phyloP scores from a whole-genome alignment of 1,140 invertebrate species.

The Batillaria attramentaria region DNA sequence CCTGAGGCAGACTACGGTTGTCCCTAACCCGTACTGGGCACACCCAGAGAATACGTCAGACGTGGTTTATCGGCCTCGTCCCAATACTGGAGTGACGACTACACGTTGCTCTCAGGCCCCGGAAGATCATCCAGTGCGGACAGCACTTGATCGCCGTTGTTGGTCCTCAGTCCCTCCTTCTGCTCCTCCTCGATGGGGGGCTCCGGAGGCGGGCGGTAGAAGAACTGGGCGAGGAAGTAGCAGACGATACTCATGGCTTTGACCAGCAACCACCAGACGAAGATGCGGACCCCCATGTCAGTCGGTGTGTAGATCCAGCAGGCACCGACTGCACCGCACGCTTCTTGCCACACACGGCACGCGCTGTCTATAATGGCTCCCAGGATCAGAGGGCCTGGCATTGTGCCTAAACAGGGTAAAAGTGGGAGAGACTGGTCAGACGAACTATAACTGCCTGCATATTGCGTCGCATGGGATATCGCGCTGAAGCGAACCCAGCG shows the following conservation, averaged over 20 bases:
- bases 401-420: slow-evolving; percentile 60
- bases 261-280: slow-evolving; percentile 34
- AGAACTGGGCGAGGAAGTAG: slow-evolving; percentile 32
- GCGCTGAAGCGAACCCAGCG: too few relatives aligned
- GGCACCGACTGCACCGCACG: slow-evolving; percentile 57
- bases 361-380: slow-evolving; percentile 62
- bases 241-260: slow-evolving; percentile 27
- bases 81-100: background rate
- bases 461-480: too few relatives aligned
- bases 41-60: too few relatives aligned
- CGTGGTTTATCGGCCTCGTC: background rate
- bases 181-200: background rate
- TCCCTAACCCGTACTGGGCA: too few relatives aligned
- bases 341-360: slow-evolving; percentile 64
- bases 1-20: too few relatives aligned
- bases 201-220: slow-evolving; percentile 39
- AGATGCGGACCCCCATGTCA: slow-evolving; percentile 29
- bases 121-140: too few relatives aligned
- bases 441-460: too few relatives aligned
- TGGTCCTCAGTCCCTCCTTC: background rate
- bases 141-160: too few relatives aligned
- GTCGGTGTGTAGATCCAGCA: slow-evolving; percentile 68
- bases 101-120: background rate
- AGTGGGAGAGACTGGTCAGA: too few relatives aligned
- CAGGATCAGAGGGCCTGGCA: slow-evolving; percentile 66